phyloP scores from a whole-genome alignment of 2,113 vertebrate genomes.

The Bungarus multicinctus region DNA sequence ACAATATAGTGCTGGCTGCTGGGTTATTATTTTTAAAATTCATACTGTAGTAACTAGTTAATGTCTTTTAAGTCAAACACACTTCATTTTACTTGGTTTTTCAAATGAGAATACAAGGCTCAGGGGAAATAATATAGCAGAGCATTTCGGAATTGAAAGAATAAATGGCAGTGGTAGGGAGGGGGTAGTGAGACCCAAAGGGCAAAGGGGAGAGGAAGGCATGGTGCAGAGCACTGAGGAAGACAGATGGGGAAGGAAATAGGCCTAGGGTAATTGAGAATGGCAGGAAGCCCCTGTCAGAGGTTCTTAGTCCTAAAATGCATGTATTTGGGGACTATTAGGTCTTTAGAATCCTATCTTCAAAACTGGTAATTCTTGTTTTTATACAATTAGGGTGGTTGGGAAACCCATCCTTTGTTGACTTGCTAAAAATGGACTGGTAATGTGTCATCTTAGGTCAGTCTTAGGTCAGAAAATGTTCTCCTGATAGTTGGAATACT shows the following conservation, averaged over 20 bases:
- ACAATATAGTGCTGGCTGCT: neutral
- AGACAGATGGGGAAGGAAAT: conserved; percentile 33
- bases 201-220: neutral
- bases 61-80: neutral
- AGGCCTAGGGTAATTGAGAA: conserved; percentile 9
- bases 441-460: neutral
- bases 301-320: neutral
- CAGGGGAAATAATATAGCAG: neutral
- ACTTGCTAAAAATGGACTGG: neutral
- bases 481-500: neutral
- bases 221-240: neutral
- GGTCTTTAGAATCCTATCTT: neutral
- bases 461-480: neutral
- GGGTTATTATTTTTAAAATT: conserved; percentile 19
- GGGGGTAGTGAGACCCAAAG: neutral
- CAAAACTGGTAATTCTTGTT: neutral
- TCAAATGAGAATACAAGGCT: conserved; percentile 17
- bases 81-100: conserved; percentile 30
- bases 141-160: conserved; percentile 16
- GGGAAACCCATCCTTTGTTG: neutral
- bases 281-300: neutral
- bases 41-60: neutral
- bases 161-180: conserved; percentile 8
- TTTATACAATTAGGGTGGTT: neutral
- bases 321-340: neutral